These are phyloP conservation scores for Ellobium chinense DNA, from an alignment of 2,888 invertebrate genomes.

Conservation along the genomic window DNA sequence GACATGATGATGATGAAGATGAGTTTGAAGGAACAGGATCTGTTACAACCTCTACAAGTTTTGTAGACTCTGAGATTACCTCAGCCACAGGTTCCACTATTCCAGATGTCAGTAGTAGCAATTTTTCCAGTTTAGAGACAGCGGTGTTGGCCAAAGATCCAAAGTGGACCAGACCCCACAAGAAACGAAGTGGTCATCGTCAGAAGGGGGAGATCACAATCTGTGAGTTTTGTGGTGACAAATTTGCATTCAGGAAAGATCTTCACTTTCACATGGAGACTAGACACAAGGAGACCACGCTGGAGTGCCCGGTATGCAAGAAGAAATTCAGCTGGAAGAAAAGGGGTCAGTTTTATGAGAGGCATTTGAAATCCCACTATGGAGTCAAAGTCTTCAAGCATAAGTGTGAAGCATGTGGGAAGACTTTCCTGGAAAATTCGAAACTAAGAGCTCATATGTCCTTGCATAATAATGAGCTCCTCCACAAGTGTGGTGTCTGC, in stretches of 20 bases:
- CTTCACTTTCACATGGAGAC: constrained; percentile 38
- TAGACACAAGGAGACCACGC: constrained; percentile 16
- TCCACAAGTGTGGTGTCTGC: constrained; percentile 35
- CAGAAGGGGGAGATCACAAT: constrained; percentile 25
- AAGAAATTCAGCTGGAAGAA: constrained; percentile 47
- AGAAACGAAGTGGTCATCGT: constrained; percentile 10
- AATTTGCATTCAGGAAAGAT: constrained; percentile 38
- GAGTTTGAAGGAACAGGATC: neutral
- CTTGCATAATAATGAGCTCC: constrained; percentile 23
- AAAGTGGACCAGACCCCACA: constrained; percentile 34
- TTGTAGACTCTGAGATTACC: constrained; percentile 34
- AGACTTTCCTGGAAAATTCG: constrained; percentile 49
- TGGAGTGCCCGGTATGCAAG: constrained; percentile 44
- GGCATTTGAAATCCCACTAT: constrained; percentile 48
- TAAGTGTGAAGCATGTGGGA: constrained; percentile 47
- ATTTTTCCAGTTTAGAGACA: constrained; percentile 20
- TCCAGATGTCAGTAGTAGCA: constrained; percentile 4
- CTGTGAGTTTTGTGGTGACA: constrained; percentile 35
- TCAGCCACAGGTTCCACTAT: constrained; percentile 23
- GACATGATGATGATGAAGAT: neutral
- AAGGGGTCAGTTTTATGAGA: constrained; percentile 45
- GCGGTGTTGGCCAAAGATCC: neutral
- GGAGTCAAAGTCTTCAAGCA: constrained; percentile 47
- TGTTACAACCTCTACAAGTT: constrained; percentile 6
- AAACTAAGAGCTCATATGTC: constrained; percentile 39